Conservation (phyloP, 2,113 vertebrate species). For the Dendropsophus ebraccatus region DNA sequence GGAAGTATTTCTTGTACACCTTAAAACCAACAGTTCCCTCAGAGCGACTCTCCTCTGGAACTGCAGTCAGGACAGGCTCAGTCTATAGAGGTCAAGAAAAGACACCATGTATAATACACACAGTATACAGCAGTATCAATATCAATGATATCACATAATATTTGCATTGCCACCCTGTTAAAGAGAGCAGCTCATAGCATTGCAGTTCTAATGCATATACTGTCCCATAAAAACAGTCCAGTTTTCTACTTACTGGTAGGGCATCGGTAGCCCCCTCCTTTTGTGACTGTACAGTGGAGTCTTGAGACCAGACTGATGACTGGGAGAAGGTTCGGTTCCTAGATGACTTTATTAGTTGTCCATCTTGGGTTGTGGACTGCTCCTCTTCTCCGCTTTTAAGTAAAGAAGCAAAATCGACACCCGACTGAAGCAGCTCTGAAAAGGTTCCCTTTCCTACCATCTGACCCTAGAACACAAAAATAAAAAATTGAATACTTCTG, state of each 20-base stretch:
- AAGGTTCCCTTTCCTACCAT: slow-evolving; percentile 89
- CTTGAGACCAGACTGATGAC: slow-evolving; percentile 81
- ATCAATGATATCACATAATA: too few relatives aligned
- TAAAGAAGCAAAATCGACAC: slow-evolving; percentile 92
- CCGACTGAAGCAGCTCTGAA: slow-evolving; percentile 83
- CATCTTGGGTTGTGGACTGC: slow-evolving; percentile 60
- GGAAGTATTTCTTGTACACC: slow-evolving; percentile 86
- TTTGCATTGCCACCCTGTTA: too few relatives aligned
- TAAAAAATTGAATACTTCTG: not conserved
- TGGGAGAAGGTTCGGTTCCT: slow-evolving; percentile 84
- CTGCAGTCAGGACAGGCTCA: slow-evolving; percentile 69
- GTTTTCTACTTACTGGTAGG: slow-evolving; percentile 72
- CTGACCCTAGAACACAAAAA: slow-evolving; percentile 80
- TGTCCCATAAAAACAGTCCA: not conserved
- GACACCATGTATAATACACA: not conserved
- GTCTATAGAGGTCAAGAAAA: slow-evolving; percentile 65
- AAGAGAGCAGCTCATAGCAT: not conserved
- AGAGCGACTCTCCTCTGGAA: slow-evolving; percentile 83
- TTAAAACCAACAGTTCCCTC: slow-evolving; percentile 80
- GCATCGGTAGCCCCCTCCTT: slow-evolving; percentile 79
- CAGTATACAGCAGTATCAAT: too few relatives aligned
- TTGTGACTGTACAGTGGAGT: slow-evolving; percentile 80
- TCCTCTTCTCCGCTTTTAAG: slow-evolving; percentile 85
- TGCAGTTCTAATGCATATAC: not conserved
- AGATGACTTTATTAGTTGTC: slow-evolving; percentile 60